These are phyloP conservation scores for Andrena trimmerana DNA, from an alignment of 2,888 invertebrate genomes.

Conservation along the genomic window DNA sequence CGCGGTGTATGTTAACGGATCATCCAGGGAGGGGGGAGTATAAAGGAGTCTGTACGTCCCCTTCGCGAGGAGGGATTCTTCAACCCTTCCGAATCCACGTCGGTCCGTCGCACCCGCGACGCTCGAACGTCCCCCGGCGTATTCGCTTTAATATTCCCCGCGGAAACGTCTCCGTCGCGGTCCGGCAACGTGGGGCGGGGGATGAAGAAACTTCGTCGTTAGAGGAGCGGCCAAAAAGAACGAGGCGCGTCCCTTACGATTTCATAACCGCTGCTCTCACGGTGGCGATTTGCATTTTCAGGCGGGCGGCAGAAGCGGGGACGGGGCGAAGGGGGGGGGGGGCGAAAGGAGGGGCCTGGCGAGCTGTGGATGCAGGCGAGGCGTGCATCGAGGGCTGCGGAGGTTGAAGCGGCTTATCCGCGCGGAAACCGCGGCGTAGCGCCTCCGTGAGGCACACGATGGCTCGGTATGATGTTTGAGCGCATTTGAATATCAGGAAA, in stretches of 20 bases:
- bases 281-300: constrained; percentile 75
- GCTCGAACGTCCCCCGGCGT: background rate
- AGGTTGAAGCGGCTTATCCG: constrained; percentile 68
- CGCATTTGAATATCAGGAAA: constrained; percentile 85
- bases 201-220: background rate
- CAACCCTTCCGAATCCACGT: background rate
- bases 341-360: constrained; percentile 5
- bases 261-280: constrained; percentile 61
- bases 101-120: background rate
- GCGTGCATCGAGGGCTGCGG: constrained; percentile 37
- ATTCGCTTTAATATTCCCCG: constrained; percentile 18
- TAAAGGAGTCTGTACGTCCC: no score
- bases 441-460: constrained; percentile 68
- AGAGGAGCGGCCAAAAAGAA: constrained; percentile 11
- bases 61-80: no score
- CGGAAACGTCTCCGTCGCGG: constrained; percentile 10
- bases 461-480: constrained; percentile 81
- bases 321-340: constrained; percentile 1
- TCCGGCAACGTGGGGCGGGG: background rate
- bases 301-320: background rate
- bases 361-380: constrained; percentile 26
- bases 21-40: background rate
- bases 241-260: constrained; percentile 50
- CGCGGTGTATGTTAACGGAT: background rate
- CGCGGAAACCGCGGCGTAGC: constrained; percentile 72